These are phyloP conservation scores for Malachius bipustulatus DNA, from an alignment of 2,888 invertebrate species.

Conservation along the genomic window DNA sequence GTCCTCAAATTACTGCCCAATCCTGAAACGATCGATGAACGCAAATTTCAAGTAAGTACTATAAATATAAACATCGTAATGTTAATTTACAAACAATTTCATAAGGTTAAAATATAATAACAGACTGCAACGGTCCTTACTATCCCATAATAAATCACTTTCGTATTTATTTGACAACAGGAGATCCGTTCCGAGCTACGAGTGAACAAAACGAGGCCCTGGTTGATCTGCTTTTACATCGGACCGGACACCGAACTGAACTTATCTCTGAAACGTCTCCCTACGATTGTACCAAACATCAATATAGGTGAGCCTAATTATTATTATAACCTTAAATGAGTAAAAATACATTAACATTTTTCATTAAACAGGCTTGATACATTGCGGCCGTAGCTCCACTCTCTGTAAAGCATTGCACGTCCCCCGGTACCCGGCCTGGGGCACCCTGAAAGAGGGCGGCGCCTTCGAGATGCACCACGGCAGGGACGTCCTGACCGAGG, in stretches of 20 bases:
- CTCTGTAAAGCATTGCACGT: conserved; percentile 50
- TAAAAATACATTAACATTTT: not conserved
- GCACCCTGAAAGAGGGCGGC: conserved; percentile 60
- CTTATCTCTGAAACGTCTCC: conserved; percentile 49
- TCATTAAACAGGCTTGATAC: conserved; percentile 42
- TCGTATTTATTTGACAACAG: conserved; percentile 17
- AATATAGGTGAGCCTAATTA: conserved; percentile 36
- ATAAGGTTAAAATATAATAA: not conserved
- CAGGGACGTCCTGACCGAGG: conserved; percentile 43
- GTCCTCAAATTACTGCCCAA: conserved; percentile 50
- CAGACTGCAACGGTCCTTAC: not conserved
- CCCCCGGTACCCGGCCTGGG: conserved; percentile 54
- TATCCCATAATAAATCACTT: no score
- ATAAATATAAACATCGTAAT: no score
- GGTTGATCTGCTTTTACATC: conserved; percentile 45
- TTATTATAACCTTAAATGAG: no score
- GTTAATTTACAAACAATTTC: no score
- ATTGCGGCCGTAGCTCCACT: conserved; percentile 45
- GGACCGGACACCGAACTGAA: conserved; percentile 41
- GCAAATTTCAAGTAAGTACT: conserved; percentile 47
- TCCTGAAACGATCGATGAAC: conserved; percentile 43
- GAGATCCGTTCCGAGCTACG: conserved; percentile 21
- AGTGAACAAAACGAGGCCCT: conserved; percentile 34
- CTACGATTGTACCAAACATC: conserved; percentile 43
- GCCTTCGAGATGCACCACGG: conserved; percentile 65